Conservation (phyloP, 2,113 vertebrate genomes). For the Eupsittula cactorum region DNA sequence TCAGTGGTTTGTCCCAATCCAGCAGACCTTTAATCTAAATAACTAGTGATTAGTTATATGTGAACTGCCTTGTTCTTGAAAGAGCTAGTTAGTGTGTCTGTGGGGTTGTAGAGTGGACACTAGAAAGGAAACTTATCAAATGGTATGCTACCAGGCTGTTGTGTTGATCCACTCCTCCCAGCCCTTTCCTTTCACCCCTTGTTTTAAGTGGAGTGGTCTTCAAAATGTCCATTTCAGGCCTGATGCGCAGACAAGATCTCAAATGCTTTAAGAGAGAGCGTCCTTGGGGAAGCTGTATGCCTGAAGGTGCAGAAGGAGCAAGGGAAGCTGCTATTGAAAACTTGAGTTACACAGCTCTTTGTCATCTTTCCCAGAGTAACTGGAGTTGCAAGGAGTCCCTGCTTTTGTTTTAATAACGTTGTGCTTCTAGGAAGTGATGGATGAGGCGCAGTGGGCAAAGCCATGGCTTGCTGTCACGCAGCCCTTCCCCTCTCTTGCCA, state of each 20-base stretch:
- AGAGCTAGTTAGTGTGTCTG: background rate
- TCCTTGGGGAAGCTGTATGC: background rate
- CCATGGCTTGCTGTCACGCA: accelerated
- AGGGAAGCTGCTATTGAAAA: background rate
- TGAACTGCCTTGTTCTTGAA: background rate
- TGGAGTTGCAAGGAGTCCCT: background rate
- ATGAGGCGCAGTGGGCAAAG: background rate
- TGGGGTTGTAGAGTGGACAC: background rate
- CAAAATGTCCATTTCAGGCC: background rate
- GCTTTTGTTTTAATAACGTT: conserved; percentile 6
- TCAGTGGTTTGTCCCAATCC: background rate
- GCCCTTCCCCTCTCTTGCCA: background rate
- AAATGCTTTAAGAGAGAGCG: background rate
- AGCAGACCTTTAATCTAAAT: background rate
- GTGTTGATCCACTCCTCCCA: accelerated
- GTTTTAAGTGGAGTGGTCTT: background rate
- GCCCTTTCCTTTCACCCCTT: background rate
- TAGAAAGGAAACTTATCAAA: background rate
- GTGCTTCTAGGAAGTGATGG: conserved; percentile 51
- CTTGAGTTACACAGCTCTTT: background rate
- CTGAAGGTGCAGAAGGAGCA: too few relatives aligned
- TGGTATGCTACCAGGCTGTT: background rate
- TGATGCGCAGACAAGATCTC: background rate
- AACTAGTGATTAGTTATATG: background rate
- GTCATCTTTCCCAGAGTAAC: background rate